These are phyloP conservation scores for Ptychadena robeensis DNA, from an alignment of 2,797 vertebrate species.

Conservation along the genomic window DNA sequence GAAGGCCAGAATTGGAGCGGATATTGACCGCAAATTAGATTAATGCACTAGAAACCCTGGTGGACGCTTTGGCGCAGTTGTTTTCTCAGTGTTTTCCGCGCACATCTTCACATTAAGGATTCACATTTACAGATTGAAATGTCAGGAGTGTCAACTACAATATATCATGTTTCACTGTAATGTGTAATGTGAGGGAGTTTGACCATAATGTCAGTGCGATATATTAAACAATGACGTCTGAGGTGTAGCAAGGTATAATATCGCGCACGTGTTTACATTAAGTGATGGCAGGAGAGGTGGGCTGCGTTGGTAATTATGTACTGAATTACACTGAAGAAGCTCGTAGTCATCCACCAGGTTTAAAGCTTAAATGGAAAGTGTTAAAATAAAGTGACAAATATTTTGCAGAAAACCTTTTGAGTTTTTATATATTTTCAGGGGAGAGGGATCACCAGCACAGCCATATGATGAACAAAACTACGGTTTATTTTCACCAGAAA, in stretches of 20 bases:
- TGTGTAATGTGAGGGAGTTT: neutral
- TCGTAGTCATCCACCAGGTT: no score
- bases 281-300: neutral
- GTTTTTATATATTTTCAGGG: no score
- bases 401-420: no score
- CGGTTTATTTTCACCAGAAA: no score
- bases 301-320: neutral
- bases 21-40: constrained; percentile 46
- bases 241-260: neutral
- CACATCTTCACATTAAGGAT: constrained; percentile 30
- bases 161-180: constrained; percentile 32
- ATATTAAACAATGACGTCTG: constrained; percentile 16
- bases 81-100: constrained; percentile 12
- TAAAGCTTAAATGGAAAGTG: no score
- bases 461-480: no score
- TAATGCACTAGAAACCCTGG: constrained; percentile 10
- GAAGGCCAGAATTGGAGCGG: neutral
- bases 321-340: neutral
- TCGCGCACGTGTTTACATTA: neutral
- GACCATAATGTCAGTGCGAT: neutral
- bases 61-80: constrained; percentile 8
- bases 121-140: constrained; percentile 42
- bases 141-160: constrained; percentile 29
- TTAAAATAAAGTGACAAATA: no score
- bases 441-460: no score